Evolutionary conservation across 2,888 invertebrate species (phyloP).

Genomic region (Pammene fasciana): DNA sequence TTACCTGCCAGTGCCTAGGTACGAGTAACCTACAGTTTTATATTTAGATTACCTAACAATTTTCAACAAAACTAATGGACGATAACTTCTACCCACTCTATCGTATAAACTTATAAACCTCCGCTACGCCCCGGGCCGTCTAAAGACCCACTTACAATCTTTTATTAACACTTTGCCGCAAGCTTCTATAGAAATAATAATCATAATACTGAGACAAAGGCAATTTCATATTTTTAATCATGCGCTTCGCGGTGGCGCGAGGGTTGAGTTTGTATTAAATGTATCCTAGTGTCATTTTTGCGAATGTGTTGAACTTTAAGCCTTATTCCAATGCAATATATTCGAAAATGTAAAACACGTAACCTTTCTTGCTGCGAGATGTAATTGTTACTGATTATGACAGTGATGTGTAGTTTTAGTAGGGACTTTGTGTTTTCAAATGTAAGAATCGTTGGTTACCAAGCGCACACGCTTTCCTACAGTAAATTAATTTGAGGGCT

Average conservation of each 20-base stretch:
- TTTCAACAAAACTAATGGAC: neutral
- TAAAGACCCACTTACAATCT: constrained; percentile 18
- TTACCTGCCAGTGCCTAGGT: too few relatives aligned
- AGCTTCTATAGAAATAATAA: constrained; percentile 31
- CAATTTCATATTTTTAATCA: constrained; percentile 40
- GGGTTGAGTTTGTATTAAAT: constrained; percentile 24
- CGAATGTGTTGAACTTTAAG: neutral
- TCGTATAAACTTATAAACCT: neutral
- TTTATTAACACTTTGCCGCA: constrained; percentile 34
- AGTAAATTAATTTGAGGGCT: too few relatives aligned
- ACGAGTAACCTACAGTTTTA: too few relatives aligned
- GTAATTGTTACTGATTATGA: too few relatives aligned
- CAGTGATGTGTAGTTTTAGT: too few relatives aligned
- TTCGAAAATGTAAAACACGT: neutral
- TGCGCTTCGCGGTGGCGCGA: constrained; percentile 20
- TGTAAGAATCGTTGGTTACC: too few relatives aligned
- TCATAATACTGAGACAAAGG: constrained; percentile 32
- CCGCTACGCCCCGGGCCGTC: neutral
- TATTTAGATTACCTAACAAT: too few relatives aligned
- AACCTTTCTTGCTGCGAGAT: too few relatives aligned
- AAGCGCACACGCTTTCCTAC: too few relatives aligned
- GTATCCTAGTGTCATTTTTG: neutral
- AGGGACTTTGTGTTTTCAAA: too few relatives aligned
- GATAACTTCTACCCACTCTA: neutral
- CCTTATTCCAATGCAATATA: neutral